Conservation (phyloP, 2,113 vertebrate species). For the Azemiops feae region DNA sequence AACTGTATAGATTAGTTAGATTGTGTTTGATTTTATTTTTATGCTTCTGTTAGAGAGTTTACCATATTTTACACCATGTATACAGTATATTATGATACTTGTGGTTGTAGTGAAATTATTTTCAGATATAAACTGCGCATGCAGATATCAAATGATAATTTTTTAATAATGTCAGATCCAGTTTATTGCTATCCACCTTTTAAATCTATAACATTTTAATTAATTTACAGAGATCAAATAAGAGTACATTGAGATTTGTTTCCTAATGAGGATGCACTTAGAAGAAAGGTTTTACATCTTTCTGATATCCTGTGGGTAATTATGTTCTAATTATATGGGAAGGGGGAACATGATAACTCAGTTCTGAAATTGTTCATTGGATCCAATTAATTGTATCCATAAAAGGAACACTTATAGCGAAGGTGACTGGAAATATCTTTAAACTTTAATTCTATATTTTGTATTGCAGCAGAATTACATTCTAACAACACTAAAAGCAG, state of each 20-base stretch:
- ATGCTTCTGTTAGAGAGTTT: neutral
- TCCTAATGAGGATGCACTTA: constrained; percentile 84
- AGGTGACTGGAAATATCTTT: constrained; percentile 80
- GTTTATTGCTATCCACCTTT: constrained; percentile 74
- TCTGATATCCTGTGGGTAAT: constrained; percentile 88
- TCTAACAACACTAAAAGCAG: constrained; percentile 69
- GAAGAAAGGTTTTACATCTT: constrained; percentile 85
- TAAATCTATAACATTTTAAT: constrained; percentile 85
- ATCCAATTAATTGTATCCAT: constrained; percentile 83
- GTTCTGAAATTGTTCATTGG: constrained; percentile 79
- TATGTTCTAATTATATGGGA: constrained; percentile 86
- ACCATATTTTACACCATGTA: neutral
- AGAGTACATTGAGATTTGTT: constrained; percentile 83
- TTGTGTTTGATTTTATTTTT: neutral
- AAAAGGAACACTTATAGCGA: constrained; percentile 83
- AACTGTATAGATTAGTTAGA: neutral
- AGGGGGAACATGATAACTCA: constrained; percentile 78
- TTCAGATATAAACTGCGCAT: constrained; percentile 66
- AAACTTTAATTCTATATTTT: constrained; percentile 72
- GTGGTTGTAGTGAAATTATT: constrained; percentile 61
- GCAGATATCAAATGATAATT: constrained; percentile 71
- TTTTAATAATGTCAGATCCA: constrained; percentile 80
- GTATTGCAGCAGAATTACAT: constrained; percentile 63
- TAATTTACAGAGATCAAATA: constrained; percentile 88
- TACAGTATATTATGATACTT: constrained; percentile 33